These are phyloP conservation scores for Rousettus leschenaultii DNA, from an alignment of 2,113 vertebrate genomes.

Conservation along the genomic window DNA sequence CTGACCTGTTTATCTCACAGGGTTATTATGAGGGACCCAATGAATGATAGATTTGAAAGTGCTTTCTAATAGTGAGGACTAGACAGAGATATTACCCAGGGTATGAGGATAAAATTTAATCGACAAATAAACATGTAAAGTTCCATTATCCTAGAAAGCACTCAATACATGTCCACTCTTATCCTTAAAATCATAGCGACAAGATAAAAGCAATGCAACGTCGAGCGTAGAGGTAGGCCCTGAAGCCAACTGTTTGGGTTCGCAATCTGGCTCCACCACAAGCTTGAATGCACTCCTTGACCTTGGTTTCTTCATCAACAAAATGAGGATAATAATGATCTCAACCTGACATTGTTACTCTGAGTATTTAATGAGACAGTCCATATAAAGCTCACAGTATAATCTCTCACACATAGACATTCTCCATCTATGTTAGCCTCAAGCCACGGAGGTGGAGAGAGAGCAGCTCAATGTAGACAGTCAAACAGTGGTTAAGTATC, in stretches of 20 bases:
- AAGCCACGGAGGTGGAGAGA: background rate
- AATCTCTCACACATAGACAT: background rate
- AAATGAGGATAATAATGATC: background rate
- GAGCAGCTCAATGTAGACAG: background rate
- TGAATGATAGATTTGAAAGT: slow-evolving; percentile 6
- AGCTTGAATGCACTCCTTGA: background rate
- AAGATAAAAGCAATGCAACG: background rate
- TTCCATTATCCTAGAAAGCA: background rate
- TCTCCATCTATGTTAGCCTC: background rate
- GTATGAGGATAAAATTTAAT: background rate
- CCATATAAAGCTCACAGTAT: background rate
- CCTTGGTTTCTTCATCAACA: background rate
- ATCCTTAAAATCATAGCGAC: background rate
- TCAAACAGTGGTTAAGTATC: no score
- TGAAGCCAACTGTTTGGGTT: background rate
- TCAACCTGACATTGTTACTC: background rate
- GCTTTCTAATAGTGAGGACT: background rate
- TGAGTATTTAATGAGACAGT: background rate
- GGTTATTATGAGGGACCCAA: background rate
- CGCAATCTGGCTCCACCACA: background rate
- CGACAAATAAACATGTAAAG: background rate
- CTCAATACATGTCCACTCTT: background rate
- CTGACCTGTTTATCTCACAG: slow-evolving; percentile 39
- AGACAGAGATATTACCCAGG: background rate
- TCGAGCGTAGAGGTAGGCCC: background rate